phyloP scores from a whole-genome alignment of 2,113 vertebrate species.

The Barbus barbus region DNA sequence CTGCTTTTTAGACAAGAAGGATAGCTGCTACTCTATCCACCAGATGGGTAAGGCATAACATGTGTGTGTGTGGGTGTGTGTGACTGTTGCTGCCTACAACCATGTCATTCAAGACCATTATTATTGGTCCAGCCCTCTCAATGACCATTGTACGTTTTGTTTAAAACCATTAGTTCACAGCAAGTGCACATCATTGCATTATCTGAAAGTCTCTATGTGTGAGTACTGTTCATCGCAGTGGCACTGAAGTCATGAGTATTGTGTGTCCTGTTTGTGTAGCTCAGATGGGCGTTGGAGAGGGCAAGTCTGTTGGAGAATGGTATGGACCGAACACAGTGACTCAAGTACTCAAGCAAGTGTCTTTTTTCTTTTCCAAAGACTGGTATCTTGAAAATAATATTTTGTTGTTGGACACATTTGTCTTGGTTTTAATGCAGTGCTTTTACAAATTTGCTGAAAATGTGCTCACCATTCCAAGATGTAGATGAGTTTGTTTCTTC shows the following conservation, averaged over 20 bases:
- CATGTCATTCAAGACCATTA: too few relatives aligned
- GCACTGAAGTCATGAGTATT: neutral
- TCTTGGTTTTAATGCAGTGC: too few relatives aligned
- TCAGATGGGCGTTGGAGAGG: slow-evolving; percentile 91
- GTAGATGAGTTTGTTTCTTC: too few relatives aligned
- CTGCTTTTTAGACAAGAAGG: slow-evolving; percentile 87
- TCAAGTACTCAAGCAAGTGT: slow-evolving; percentile 85
- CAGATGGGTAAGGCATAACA: slow-evolving; percentile 80
- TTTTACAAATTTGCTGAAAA: too few relatives aligned
- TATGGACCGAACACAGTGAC: slow-evolving; percentile 90
- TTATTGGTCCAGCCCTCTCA: neutral
- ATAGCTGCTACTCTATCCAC: slow-evolving; percentile 89
- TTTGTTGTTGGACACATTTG: neutral
- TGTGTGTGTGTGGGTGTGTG: neutral
- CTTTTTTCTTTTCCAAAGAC: neutral
- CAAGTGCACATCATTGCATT: neutral
- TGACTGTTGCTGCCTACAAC: too few relatives aligned
- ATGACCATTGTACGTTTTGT: neutral
- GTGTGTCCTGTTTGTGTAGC: slow-evolving; percentile 70
- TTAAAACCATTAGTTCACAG: neutral
- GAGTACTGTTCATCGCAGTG: too few relatives aligned
- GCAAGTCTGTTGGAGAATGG: slow-evolving; percentile 90
- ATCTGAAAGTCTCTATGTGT: neutral
- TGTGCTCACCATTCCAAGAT: too few relatives aligned
- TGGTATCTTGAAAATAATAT: neutral